Conservation (phyloP, 2,888 invertebrate genomes). For the Myopa testacea region DNA sequence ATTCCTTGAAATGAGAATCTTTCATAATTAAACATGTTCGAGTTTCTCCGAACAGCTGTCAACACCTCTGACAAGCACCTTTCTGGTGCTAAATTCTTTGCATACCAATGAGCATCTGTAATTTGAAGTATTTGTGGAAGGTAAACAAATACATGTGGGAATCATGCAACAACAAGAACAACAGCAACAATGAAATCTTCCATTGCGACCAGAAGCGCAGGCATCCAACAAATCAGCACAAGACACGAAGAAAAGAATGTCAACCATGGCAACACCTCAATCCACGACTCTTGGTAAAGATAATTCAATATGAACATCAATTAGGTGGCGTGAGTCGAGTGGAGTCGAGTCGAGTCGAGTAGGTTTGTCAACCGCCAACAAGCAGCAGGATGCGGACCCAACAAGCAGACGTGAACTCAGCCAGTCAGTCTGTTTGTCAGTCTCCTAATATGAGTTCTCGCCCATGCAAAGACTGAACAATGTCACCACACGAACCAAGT, state of each 20-base stretch:
- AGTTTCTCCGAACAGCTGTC: too few relatives aligned
- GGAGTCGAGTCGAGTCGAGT: neutral
- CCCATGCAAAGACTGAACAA: constrained; percentile 15
- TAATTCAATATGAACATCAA: constrained; percentile 35
- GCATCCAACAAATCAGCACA: neutral
- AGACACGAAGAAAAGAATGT: neutral
- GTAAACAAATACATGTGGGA: constrained; percentile 29
- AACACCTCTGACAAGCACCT: too few relatives aligned
- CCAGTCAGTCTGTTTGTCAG: neutral
- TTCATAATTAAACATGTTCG: too few relatives aligned
- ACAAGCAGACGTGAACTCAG: neutral
- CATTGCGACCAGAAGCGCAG: neutral
- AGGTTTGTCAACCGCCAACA: neutral
- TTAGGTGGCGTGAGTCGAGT: constrained; percentile 26
- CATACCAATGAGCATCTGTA: constrained; percentile 9
- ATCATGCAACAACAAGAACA: neutral
- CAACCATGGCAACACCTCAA: neutral
- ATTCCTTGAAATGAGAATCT: too few relatives aligned
- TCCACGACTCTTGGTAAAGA: neutral
- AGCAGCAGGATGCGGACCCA: neutral
- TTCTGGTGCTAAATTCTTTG: neutral
- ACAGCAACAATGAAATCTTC: neutral
- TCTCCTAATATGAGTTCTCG: neutral
- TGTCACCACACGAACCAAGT: constrained; percentile 15
- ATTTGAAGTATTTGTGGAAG: constrained; percentile 26